Evolutionary conservation across 2,113 vertebrate species (phyloP).

Genomic region (Epinephelus cyanopodus): DNA sequence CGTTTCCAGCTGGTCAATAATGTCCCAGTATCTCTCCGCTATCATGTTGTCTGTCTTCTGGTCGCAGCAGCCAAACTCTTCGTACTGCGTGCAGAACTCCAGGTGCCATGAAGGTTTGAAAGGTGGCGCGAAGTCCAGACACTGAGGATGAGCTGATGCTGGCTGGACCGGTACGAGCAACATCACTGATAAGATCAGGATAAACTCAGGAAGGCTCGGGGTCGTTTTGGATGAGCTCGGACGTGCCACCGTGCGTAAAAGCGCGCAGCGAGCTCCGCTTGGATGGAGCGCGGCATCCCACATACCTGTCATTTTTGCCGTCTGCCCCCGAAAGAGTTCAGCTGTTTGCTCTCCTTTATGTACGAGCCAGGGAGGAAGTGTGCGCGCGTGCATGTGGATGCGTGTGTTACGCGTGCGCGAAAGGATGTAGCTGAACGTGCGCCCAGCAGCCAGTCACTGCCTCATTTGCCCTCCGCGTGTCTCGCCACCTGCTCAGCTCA

Average conservation of each 20-base stretch:
- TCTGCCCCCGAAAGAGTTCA: conserved; percentile 39
- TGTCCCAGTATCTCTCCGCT: conserved; percentile 86
- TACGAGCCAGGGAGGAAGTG: background rate
- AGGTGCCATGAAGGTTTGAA: conserved; percentile 86
- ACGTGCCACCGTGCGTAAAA: conserved; percentile 47
- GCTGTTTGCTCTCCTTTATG: conserved; percentile 58
- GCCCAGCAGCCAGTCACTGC: background rate
- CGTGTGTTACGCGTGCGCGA: background rate
- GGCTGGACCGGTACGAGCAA: conserved; percentile 53
- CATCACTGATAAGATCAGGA: conserved; percentile 36
- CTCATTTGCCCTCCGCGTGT: background rate
- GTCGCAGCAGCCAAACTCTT: conserved; percentile 90
- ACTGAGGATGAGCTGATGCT: conserved; percentile 87
- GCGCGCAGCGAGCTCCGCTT: background rate
- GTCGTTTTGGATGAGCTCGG: conserved; percentile 2
- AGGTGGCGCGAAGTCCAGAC: conserved; percentile 88
- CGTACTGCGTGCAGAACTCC: conserved; percentile 88
- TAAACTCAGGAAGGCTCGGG: background rate
- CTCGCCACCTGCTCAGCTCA: background rate
- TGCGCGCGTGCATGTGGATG: conserved; percentile 19
- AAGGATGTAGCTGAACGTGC: background rate
- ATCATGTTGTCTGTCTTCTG: conserved; percentile 83
- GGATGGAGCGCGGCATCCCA: conserved; percentile 20
- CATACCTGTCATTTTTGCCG: conserved; percentile 75
- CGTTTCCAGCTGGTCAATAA: conserved; percentile 83